These are phyloP conservation scores for Lepus oiostolus DNA, from an alignment of 2,797 vertebrate genomes.

Conservation along the genomic window DNA sequence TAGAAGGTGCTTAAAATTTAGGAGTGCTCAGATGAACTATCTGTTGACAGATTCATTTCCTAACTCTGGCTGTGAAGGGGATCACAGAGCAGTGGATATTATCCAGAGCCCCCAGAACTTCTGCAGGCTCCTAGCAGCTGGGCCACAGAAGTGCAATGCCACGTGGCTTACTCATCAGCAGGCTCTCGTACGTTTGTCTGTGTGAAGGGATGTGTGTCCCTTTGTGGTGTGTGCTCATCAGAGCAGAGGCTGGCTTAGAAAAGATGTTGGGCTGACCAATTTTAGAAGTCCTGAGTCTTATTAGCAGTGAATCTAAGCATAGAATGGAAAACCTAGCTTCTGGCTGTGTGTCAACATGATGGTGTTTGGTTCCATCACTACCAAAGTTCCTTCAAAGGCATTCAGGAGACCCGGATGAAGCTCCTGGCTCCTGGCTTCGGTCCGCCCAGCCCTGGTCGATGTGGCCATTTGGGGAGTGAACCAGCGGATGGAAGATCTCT, in stretches of 20 bases:
- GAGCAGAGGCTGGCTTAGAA: background rate
- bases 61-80: background rate
- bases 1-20: slow-evolving; percentile 22
- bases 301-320: background rate
- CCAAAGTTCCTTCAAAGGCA: background rate
- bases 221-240: background rate
- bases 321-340: background rate
- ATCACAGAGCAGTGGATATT: background rate
- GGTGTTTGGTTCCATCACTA: background rate
- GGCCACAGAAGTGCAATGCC: background rate
- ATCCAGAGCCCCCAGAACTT: background rate
- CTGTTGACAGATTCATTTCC: background rate
- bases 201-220: background rate
- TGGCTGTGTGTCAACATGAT: background rate
- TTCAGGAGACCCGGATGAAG: no score
- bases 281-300: background rate
- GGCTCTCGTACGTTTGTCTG: background rate
- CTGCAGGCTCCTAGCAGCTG: background rate
- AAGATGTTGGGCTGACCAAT: background rate
- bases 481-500: no score
- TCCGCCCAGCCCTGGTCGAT: no score
- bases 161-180: slow-evolving; percentile 13
- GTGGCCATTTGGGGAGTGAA: no score
- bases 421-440: no score
- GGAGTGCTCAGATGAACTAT: background rate